These are phyloP conservation scores for Elgaria multicarinata DNA, from an alignment of 2,113 vertebrate species.

Conservation along the genomic window DNA sequence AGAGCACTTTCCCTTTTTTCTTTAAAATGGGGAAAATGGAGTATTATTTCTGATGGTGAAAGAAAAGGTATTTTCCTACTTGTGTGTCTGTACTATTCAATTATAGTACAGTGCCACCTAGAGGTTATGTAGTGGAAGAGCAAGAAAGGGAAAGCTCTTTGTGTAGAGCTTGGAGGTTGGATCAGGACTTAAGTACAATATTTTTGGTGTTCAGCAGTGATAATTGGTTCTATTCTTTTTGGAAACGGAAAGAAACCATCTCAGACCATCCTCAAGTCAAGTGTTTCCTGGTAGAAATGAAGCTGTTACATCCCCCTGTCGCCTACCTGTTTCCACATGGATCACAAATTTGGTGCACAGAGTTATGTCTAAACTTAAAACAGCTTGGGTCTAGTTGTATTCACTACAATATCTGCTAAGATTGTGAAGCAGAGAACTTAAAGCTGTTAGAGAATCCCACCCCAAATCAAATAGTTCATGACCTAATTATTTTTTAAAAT, in stretches of 20 bases:
- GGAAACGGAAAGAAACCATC: neutral
- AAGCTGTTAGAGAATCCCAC: neutral
- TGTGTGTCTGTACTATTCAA: no score
- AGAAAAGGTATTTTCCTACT: no score
- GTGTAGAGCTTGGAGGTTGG: no score
- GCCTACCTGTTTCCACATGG: neutral
- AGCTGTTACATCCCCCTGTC: neutral
- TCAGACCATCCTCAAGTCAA: neutral
- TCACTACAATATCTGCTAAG: neutral
- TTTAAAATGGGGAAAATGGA: no score
- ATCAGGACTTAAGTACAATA: neutral
- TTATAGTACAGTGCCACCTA: no score
- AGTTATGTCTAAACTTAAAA: neutral
- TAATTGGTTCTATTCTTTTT: neutral
- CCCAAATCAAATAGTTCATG: neutral
- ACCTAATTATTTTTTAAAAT: constrained; percentile 6
- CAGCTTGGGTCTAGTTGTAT: neutral
- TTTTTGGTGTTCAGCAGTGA: neutral
- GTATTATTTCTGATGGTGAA: no score
- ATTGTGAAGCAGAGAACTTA: neutral
- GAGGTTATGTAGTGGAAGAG: no score
- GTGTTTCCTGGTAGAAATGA: neutral
- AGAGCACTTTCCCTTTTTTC: no score
- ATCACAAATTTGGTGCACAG: neutral
- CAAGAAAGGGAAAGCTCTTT: no score